Evolutionary conservation across 2,113 vertebrate species (phyloP), one percentile per base, ranked within the genome.

Genomic region (Sclerurus mexicanus): DNA sequence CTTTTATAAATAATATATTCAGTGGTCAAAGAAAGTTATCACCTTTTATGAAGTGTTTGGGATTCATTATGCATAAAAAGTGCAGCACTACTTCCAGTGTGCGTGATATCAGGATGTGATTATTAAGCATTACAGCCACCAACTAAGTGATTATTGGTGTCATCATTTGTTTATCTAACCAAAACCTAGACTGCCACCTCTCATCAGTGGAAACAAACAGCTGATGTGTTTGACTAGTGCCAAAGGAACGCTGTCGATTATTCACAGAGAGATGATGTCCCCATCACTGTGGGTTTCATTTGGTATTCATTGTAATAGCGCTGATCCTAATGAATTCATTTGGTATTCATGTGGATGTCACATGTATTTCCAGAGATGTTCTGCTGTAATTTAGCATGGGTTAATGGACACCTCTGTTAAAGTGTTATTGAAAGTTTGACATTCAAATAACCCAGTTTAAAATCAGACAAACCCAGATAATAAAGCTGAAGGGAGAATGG

Each of bases 361-460:
- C 98, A 98, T 97, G 97, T 96, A 97, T 97, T 98, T 98, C 96
- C 96, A 98, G 98, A 97, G 97, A 98, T 35, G 83, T 97, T 96
- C 97, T 89, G 97, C 97, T 98, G 97, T 98, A 97, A 98, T 98
- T 98, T 98, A 98, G 96, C 97, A 91, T 39, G 85, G 97, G 98
- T 98, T 98, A 98, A 98, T 98, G 97, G 98, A 98, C 98, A 98
- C 97, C 97, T 98, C 98, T 98, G 98, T 98, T 98, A 98, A 98
- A 98, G 97, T 97, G 97, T 98, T 98, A 98, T 98, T 96, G 96
- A 96, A 98, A 98, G 98, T 98, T 97, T 98, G 98, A 98, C 98
- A 98, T 98, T 98, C 98, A 98, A 98, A 98, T 98, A 98, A 98
- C 98, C 98, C 97, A 97, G 96, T 96, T 97, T 96, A 97, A 98